Evolutionary conservation across 2,113 vertebrate species (phyloP), one percentile per base, ranked within the genome.

Genomic region (Symphodus melops): DNA sequence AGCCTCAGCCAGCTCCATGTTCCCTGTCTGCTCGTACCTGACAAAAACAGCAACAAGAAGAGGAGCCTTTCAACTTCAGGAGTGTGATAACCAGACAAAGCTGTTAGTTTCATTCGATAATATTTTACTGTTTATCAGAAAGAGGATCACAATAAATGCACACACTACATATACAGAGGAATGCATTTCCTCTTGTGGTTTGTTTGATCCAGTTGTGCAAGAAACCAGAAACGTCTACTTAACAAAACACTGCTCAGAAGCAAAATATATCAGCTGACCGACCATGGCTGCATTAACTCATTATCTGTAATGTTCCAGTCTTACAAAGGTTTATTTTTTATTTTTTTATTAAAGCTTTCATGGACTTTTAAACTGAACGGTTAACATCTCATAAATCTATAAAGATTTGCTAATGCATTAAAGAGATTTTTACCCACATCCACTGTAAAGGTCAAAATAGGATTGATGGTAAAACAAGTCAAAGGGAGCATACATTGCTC

Each of bases 1-100:
- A 20, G 98, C 96, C 58, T 96, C 87, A 0, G 96, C 97, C 69
- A 99, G 94, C 85, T 98, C 96, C 0, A 95, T 95, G 89, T 99
- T 99, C 28, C 97, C 97, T 0, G 96, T 98, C 91, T 96, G 95
- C 0, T 95, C 89, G 20, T 95, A 94, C 75, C 98, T 99, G 51
- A 20, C 8, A 55, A 72, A 36, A 16, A 33, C 55, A n/a, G 51
- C 3, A 9, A 39, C 8, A 44, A 41, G 19, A 51, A 68, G 14
- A 53, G 4, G 17, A 74, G 7, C 16, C 46, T 8, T 17, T 57
- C 5, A 65, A 25, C 11, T 2, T 59, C 28, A 42, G 42, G 20
- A 10, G 5, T 14, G 7, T 33, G 2, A 42, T 1, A 61, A 17
- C 28, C 11, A 12, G 5, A 46, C n/a, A 25, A 19, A 12, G 33